These are phyloP conservation scores for Otocyon megalotis DNA, from an alignment of 2,113 vertebrate species.

Conservation along the genomic window DNA sequence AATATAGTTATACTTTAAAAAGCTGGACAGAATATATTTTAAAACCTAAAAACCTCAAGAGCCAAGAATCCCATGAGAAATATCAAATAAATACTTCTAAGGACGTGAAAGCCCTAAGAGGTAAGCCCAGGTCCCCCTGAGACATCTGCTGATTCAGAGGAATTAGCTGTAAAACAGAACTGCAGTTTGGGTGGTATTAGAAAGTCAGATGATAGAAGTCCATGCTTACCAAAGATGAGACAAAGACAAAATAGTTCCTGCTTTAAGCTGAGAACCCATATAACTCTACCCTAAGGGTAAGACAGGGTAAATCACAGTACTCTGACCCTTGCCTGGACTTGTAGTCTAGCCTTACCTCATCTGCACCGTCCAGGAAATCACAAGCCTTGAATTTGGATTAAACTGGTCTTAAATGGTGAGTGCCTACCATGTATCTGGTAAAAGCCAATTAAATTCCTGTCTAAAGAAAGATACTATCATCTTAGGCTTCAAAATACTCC, in stretches of 20 bases:
- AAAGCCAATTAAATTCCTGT: not conserved
- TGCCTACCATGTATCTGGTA: not conserved
- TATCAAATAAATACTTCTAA: not conserved
- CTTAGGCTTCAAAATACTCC: not conserved
- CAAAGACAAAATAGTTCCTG: not conserved
- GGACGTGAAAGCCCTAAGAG: not conserved
- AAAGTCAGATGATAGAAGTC: not conserved
- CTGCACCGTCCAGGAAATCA: not conserved
- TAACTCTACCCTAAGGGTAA: not conserved
- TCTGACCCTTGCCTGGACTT: not conserved
- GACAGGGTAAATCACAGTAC: not conserved
- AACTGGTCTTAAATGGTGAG: not conserved
- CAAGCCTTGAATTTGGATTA: not conserved
- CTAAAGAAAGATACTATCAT: not conserved
- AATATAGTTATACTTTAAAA: not conserved
- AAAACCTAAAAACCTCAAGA: slow-evolving; percentile 27
- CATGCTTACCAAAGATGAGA: not conserved
- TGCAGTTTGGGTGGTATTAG: not conserved
- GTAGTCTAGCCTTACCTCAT: not conserved
- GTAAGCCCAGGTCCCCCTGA: not conserved
- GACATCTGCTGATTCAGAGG: not conserved
- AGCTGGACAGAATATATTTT: slow-evolving; percentile 26
- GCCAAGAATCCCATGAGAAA: not conserved
- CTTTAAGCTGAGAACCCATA: not conserved
- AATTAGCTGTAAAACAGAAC: not conserved